Conservation (phyloP, 2,888 invertebrate species). For the Stenchaetothrips biformis region DNA sequence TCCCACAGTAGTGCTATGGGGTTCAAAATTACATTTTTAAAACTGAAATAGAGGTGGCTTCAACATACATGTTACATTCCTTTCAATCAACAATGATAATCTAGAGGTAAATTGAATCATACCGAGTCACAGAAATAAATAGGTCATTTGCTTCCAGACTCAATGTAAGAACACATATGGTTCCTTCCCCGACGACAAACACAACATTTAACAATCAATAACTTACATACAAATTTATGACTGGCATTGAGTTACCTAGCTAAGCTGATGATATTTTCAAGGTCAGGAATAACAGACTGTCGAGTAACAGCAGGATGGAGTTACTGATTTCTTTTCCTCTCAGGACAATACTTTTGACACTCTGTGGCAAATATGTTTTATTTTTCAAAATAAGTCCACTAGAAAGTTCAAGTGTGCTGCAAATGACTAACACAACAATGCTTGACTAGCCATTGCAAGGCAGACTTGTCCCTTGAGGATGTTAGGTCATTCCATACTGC, state of each 20-base stretch:
- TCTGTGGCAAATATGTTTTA: not conserved
- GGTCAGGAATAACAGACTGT: not conserved
- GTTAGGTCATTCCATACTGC: too few relatives aligned
- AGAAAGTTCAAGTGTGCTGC: not conserved
- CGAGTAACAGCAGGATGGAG: not conserved
- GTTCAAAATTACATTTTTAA: not conserved
- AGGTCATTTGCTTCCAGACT: not conserved
- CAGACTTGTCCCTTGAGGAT: too few relatives aligned
- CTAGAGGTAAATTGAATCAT: not conserved
- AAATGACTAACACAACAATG: not conserved
- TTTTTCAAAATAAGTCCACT: not conserved
- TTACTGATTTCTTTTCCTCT: not conserved
- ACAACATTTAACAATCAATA: conserved; percentile 6
- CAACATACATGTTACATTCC: not conserved
- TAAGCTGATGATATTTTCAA: not conserved
- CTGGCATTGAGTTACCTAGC: not conserved
- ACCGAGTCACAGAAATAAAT: not conserved
- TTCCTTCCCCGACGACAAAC: not conserved
- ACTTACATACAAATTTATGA: conserved; percentile 5
- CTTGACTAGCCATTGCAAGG: not conserved
- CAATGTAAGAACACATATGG: not conserved
- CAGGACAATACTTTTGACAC: not conserved
- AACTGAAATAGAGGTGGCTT: not conserved
- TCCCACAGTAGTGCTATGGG: not conserved
- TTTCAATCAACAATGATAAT: not conserved